These are phyloP conservation scores for Thecocarcelia acutangulata DNA, from an alignment of 2,888 invertebrate species.

Conservation along the genomic window DNA sequence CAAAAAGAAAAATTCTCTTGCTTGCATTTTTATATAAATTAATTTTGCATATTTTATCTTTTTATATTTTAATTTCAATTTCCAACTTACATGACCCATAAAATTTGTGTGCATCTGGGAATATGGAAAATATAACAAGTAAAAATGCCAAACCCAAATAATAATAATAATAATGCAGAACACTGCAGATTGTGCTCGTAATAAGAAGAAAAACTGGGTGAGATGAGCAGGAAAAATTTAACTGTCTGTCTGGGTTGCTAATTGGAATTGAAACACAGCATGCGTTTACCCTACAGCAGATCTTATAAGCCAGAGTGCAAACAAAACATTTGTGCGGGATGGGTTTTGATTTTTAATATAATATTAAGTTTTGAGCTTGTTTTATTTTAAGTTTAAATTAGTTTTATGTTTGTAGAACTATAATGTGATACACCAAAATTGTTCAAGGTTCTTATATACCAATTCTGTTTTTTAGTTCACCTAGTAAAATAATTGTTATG, in stretches of 20 bases:
- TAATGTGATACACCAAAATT: too few relatives aligned
- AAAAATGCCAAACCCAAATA: slow-evolving; percentile 18
- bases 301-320: too few relatives aligned
- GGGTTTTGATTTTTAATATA: too few relatives aligned
- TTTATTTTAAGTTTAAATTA: too few relatives aligned
- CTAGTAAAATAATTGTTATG: too few relatives aligned
- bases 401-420: too few relatives aligned
- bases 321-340: too few relatives aligned
- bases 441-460: too few relatives aligned
- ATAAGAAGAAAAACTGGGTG: slow-evolving; percentile 15
- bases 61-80: slow-evolving; percentile 49
- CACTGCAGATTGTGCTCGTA: slow-evolving; percentile 30
- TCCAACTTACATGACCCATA: slow-evolving; percentile 45
- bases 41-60: slow-evolving; percentile 1
- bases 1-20: neutral
- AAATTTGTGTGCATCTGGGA: slow-evolving; percentile 50
- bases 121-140: slow-evolving; percentile 23
- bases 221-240: slow-evolving; percentile 27
- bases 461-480: too few relatives aligned
- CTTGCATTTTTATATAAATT: slow-evolving; percentile 19
- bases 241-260: slow-evolving; percentile 52
- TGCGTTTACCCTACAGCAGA: too few relatives aligned
- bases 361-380: too few relatives aligned
- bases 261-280: slow-evolving; percentile 48
- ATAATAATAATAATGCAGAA: slow-evolving; percentile 33